phyloP scores from a whole-genome alignment of 2,113 vertebrate species.

The Alethe castanea region DNA sequence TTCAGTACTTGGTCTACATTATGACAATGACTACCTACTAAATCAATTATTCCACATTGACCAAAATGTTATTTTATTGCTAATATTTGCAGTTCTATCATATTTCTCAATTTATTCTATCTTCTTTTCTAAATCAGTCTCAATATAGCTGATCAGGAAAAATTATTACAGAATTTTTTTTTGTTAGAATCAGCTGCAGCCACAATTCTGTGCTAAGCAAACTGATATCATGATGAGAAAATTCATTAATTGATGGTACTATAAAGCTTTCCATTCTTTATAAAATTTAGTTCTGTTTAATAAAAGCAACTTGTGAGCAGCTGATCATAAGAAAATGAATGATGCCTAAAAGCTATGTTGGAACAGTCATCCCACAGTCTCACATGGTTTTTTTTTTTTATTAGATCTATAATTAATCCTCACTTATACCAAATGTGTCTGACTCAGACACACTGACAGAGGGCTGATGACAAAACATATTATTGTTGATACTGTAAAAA shows the following conservation, averaged over 20 bases:
- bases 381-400: slow-evolving; percentile 24
- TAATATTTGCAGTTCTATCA: neutral
- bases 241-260: neutral
- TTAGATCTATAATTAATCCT: slow-evolving; percentile 49
- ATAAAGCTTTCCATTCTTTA: neutral
- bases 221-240: neutral
- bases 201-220: neutral
- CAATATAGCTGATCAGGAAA: neutral
- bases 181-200: neutral
- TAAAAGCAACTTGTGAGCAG: slow-evolving; percentile 1
- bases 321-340: slow-evolving; percentile 39
- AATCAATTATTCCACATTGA: neutral
- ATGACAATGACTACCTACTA: neutral
- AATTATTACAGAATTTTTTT: neutral
- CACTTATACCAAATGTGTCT: slow-evolving; percentile 28
- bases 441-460: slow-evolving; percentile 53
- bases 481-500: slow-evolving; percentile 41
- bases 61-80: neutral
- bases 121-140: neutral
- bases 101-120: neutral
- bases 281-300: slow-evolving; percentile 12
- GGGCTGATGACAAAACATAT: slow-evolving; percentile 50
- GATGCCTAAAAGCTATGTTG: slow-evolving; percentile 46
- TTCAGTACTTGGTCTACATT: neutral
- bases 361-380: slow-evolving; percentile 38